phyloP scores from a whole-genome alignment of 2,113 vertebrate genomes.

The Burhinus oedicnemus region DNA sequence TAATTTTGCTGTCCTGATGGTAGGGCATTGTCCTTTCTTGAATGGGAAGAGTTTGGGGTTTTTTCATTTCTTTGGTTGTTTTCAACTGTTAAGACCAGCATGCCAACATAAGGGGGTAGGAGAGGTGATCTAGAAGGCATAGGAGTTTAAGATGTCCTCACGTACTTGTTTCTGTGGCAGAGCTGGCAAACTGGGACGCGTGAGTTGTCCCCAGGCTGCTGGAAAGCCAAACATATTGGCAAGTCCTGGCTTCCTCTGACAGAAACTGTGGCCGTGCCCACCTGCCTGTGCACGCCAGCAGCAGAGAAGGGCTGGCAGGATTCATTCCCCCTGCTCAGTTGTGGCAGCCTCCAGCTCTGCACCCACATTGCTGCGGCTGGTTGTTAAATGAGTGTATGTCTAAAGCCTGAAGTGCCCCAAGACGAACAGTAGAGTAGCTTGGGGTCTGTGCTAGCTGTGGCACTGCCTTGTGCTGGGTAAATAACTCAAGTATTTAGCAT shows the following conservation, averaged over 20 bases:
- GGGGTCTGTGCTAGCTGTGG: background rate
- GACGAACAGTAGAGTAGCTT: rapidly evolving
- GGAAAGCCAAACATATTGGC: background rate
- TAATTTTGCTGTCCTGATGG: conserved; percentile 80
- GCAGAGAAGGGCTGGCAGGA: background rate
- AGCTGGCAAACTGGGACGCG: background rate
- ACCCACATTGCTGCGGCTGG: background rate
- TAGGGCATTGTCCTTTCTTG: conserved; percentile 8
- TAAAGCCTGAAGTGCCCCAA: background rate
- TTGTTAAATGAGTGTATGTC: background rate
- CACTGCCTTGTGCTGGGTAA: background rate
- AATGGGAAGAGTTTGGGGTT: background rate
- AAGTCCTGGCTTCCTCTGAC: background rate
- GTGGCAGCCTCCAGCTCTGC: background rate
- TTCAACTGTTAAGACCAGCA: background rate
- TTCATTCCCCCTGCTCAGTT: background rate
- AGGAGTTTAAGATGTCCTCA: background rate
- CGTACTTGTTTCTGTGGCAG: background rate
- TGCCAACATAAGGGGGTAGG: background rate
- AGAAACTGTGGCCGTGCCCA: background rate
- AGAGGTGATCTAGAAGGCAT: rapidly evolving
- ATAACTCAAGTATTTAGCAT: background rate
- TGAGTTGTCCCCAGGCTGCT: background rate
- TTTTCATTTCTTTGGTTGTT: background rate
- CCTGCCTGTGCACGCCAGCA: background rate